Evolutionary conservation across 2,888 invertebrate species (phyloP).

Genomic region (Zaprionus bogoriensis): DNA sequence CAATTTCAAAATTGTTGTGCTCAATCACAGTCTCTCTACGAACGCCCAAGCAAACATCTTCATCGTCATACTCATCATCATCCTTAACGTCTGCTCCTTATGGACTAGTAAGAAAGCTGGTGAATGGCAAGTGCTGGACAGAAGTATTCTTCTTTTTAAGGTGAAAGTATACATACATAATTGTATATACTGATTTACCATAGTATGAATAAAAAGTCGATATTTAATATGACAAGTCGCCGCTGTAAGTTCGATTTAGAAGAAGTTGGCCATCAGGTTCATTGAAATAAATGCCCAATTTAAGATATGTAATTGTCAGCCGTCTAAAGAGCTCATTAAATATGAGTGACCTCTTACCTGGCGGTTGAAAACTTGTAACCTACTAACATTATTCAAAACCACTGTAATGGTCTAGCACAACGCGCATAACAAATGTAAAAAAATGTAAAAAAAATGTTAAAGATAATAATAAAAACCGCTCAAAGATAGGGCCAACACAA

Average conservation of each 20-base stretch:
- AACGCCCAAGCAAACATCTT: conserved; percentile 42
- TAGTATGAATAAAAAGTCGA: conserved; percentile 11
- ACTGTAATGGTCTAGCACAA: too few relatives aligned
- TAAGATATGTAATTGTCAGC: too few relatives aligned
- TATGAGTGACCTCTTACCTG: too few relatives aligned
- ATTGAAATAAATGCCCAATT: too few relatives aligned
- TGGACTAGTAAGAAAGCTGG: conserved; percentile 10
- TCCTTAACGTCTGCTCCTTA: conserved; percentile 19
- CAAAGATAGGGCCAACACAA: conserved; percentile 53
- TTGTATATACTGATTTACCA: too few relatives aligned
- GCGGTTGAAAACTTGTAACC: too few relatives aligned
- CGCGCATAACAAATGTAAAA: conserved; percentile 58
- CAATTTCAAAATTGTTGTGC: conserved; percentile 76
- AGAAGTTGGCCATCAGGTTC: too few relatives aligned
- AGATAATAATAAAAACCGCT: conserved; percentile 71
- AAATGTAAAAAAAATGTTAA: conserved; percentile 43
- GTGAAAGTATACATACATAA: conserved; percentile 6
- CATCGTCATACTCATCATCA: conserved; percentile 31
- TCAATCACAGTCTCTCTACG: conserved; percentile 62
- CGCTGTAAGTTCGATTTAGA: too few relatives aligned
- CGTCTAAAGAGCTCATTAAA: too few relatives aligned
- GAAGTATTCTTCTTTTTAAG: conserved; percentile 14
- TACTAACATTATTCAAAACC: too few relatives aligned
- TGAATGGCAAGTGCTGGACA: conserved; percentile 6
- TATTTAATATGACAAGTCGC: too few relatives aligned